These are phyloP conservation scores for Agrilus cyanescens DNA, from an alignment of 2,888 invertebrate species.

Conservation along the genomic window DNA sequence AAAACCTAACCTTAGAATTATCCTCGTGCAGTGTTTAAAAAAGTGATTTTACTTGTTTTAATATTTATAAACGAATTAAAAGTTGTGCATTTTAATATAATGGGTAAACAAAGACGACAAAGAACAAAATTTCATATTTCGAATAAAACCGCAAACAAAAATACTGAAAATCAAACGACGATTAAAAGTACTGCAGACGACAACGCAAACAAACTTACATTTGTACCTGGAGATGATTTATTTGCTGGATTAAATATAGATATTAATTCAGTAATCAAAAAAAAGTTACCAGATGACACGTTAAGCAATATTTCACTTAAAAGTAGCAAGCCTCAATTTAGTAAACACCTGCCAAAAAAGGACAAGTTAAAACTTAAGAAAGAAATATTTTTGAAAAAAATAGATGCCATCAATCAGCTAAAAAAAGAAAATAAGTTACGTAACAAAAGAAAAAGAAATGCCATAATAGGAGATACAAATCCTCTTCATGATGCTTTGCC, in stretches of 20 bases:
- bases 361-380: slow-evolving; percentile 25
- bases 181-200: neutral
- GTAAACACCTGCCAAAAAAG: slow-evolving; percentile 22
- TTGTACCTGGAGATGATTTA: slow-evolving; percentile 16
- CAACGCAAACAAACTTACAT: slow-evolving; percentile 4
- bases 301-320: slow-evolving; percentile 23
- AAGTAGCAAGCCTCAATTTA: slow-evolving; percentile 21
- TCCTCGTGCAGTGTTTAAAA: too few species aligned
- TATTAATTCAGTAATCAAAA: slow-evolving; percentile 13
- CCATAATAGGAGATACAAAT: slow-evolving; percentile 25
- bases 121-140: slow-evolving; percentile 19
- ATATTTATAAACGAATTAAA: too few species aligned
- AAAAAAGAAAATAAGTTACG: slow-evolving; percentile 22
- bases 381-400: slow-evolving; percentile 24
- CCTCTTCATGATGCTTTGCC: slow-evolving; percentile 28
- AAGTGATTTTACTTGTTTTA: too few species aligned
- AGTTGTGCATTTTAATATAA: slow-evolving; percentile 1
- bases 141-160: slow-evolving; percentile 8
- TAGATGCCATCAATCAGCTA: slow-evolving; percentile 23
- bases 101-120: slow-evolving; percentile 17
- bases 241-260: slow-evolving; percentile 23
- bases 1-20: too few species aligned
- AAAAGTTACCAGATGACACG: slow-evolving; percentile 19
- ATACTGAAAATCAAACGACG: neutral
- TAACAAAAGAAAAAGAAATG: slow-evolving; percentile 22